These are phyloP conservation scores for Planiliza haematocheilus DNA, from an alignment of 2,113 vertebrate genomes.

Conservation along the genomic window DNA sequence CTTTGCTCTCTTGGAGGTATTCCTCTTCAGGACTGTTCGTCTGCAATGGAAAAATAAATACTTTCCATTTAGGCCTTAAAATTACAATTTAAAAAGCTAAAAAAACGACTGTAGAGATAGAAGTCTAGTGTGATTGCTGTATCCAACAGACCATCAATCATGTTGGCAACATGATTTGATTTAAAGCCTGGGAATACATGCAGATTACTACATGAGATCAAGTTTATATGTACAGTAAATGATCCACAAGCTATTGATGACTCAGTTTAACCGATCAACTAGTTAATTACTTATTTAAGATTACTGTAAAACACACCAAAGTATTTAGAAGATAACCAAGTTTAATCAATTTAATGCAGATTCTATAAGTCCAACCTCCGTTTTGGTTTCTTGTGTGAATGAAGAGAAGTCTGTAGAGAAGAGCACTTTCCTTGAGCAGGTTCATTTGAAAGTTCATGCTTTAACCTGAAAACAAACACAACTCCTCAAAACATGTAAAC, in stretches of 20 bases:
- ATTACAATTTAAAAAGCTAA: not conserved
- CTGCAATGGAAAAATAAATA: not conserved
- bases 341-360: not conserved
- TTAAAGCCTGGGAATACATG: conserved; percentile 10
- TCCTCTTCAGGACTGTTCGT: not conserved
- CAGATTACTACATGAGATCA: not conserved
- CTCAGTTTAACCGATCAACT: not conserved
- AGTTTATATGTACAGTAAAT: not conserved
- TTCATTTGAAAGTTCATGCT: not conserved
- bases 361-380: conserved; percentile 7
- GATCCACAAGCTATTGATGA: not conserved
- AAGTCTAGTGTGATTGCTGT: not conserved
- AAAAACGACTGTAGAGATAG: no score
- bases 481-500: not conserved
- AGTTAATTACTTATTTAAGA: not conserved
- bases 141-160: conserved; percentile 2
- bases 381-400: conserved; percentile 18
- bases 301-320: no score
- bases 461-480: not conserved
- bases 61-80: not conserved
- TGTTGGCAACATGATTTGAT: conserved; percentile 12
- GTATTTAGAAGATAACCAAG: no score
- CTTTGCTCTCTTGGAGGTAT: not conserved
- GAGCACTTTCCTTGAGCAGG: not conserved
- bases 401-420: conserved; percentile 10